These are phyloP conservation scores for Lasaia peninsularis DNA, from an alignment of 1,140 invertebrate genomes.

Conservation along the genomic window DNA sequence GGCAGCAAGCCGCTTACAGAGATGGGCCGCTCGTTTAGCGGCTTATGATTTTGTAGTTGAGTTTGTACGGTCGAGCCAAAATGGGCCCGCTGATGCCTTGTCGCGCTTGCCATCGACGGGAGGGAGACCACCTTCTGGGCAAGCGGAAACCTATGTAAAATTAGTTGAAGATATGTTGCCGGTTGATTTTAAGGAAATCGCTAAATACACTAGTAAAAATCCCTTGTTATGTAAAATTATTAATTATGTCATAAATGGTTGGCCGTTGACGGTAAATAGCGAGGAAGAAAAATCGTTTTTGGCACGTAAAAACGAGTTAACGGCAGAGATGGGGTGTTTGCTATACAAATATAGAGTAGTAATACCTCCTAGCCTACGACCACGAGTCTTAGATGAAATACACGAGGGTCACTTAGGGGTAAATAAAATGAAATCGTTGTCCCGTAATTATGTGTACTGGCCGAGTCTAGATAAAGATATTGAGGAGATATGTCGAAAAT, in stretches of 20 bases:
- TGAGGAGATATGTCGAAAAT: conserved; percentile 30
- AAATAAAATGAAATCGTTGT: conserved; percentile 67
- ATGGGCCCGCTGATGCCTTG: conserved; percentile 32
- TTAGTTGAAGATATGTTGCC: conserved; percentile 25
- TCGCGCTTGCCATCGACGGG: conserved; percentile 27
- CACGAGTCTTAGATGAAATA: conserved; percentile 49
- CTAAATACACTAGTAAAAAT: conserved; percentile 28
- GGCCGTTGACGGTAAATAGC: no score
- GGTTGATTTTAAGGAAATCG: conserved; percentile 31
- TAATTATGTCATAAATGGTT: no score
- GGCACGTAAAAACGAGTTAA: conserved; percentile 24
- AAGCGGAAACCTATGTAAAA: conserved; percentile 13
- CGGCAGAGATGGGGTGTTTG: conserved; percentile 31
- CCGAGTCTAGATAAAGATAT: conserved; percentile 62
- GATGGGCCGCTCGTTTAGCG: conserved; percentile 31
- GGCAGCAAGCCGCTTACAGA: conserved; percentile 32
- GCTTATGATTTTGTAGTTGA: conserved; percentile 36
- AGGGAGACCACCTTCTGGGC: conserved; percentile 19
- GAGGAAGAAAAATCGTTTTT: conserved; percentile 35
- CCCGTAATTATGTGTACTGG: conserved; percentile 69
- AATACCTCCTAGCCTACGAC: conserved; percentile 43
- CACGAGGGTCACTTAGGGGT: conserved; percentile 66
- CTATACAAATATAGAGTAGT: conserved; percentile 50
- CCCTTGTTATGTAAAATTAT: no score
- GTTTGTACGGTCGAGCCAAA: conserved; percentile 27